Conservation (phyloP, 2,113 vertebrate genomes). For the Octodon degus region DNA sequence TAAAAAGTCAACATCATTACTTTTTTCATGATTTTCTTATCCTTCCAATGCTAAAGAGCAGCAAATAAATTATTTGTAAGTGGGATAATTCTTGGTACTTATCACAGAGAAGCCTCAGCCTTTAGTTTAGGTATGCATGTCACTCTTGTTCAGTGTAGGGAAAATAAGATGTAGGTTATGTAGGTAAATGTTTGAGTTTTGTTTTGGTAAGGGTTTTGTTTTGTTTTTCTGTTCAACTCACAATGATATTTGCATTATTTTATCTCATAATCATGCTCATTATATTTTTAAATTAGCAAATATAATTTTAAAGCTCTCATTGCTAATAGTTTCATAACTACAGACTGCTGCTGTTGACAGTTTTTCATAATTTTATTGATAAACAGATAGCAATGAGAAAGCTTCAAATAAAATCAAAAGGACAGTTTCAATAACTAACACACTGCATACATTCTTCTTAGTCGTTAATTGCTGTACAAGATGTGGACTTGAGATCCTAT, state of each 20-base stretch:
- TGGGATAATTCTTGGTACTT: not conserved
- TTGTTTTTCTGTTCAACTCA: not conserved
- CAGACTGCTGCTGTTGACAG: not conserved
- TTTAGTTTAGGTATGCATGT: not conserved
- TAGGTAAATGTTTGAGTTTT: not conserved
- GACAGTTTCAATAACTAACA: no score
- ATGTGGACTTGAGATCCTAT: no score
- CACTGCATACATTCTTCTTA: no score
- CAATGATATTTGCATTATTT: not conserved
- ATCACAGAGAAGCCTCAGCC: not conserved
- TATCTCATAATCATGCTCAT: slow-evolving; percentile 13
- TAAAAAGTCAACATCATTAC: not conserved
- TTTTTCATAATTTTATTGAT: no score
- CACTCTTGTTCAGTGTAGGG: not conserved
- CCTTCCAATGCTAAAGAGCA: not conserved
- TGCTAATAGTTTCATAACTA: not conserved
- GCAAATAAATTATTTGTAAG: not conserved
- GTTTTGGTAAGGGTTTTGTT: not conserved
- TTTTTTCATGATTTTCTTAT: not conserved
- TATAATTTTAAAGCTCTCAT: not conserved
- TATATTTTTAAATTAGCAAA: slow-evolving; percentile 1
- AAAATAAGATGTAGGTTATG: not conserved
- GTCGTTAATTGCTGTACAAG: no score
- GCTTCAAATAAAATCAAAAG: no score
- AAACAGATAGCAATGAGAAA: no score